Evolutionary conservation across 92 coral and sea anemone genomes (phyloP).

Genomic region (Zoanthus sansibaricus): DNA sequence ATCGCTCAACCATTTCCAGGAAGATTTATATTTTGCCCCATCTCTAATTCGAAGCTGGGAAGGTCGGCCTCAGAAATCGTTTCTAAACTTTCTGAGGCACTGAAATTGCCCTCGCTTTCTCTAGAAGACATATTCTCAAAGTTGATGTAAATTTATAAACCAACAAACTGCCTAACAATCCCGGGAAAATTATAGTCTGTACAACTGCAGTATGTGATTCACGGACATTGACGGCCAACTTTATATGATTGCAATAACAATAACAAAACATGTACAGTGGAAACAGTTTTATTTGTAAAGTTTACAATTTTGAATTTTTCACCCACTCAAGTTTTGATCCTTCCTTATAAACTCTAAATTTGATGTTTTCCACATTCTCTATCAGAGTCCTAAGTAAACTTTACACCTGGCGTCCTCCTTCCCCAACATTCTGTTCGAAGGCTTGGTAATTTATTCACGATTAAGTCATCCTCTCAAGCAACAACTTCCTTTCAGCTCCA

Average conservation of each 20-base stretch:
- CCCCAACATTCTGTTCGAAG: too few species aligned
- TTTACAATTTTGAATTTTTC: too few species aligned
- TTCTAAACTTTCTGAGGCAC: background rate
- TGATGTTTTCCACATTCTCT: too few species aligned
- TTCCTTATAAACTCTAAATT: too few species aligned
- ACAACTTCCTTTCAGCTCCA: too few species aligned
- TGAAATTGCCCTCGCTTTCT: slow-evolving; percentile 27
- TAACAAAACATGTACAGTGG: background rate
- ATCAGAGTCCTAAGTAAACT: too few species aligned
- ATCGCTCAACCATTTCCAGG: too few species aligned
- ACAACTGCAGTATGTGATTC: background rate
- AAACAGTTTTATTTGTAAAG: background rate
- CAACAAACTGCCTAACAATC: background rate
- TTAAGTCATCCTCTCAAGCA: too few species aligned
- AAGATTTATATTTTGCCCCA: slow-evolving; percentile 35
- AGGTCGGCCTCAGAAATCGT: slow-evolving; percentile 29
- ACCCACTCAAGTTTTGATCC: too few species aligned
- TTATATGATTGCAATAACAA: slow-evolving; percentile 3
- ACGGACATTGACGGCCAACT: background rate
- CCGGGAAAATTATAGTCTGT: too few species aligned
- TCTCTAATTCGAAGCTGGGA: slow-evolving; percentile 40
- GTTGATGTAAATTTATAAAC: background rate
- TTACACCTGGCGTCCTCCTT: too few species aligned
- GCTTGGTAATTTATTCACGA: too few species aligned
- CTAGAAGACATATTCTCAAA: slow-evolving; percentile 15